These are phyloP conservation scores for Dinothrombium tinctorium DNA, from an alignment of 1,140 invertebrate species.

Conservation along the genomic window DNA sequence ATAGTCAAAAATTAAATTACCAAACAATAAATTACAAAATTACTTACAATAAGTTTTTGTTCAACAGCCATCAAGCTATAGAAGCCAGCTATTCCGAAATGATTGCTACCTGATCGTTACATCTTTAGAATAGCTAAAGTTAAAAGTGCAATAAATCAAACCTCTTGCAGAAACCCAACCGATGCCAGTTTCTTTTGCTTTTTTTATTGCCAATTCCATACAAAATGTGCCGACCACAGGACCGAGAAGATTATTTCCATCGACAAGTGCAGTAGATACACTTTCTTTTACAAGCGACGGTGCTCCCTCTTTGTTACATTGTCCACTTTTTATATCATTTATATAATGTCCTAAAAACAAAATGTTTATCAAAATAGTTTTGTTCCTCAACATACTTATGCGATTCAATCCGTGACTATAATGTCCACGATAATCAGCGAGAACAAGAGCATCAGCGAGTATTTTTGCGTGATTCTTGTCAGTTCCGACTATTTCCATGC, in stretches of 20 bases:
- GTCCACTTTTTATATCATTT: slow-evolving; percentile 24
- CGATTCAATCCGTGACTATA: slow-evolving; percentile 78
- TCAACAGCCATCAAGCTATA: slow-evolving; percentile 53
- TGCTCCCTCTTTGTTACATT: slow-evolving; percentile 25
- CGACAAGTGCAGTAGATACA: slow-evolving; percentile 51
- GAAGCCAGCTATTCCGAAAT: slow-evolving; percentile 73
- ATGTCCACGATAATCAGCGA: slow-evolving; percentile 64
- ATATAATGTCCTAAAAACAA: slow-evolving; percentile 29
- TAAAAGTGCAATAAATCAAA: too few relatives aligned
- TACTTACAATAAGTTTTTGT: slow-evolving; percentile 37
- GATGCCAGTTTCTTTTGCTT: slow-evolving; percentile 54
- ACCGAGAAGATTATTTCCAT: slow-evolving; percentile 58
- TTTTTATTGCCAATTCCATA: slow-evolving; percentile 66
- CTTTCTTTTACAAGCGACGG: slow-evolving; percentile 44
- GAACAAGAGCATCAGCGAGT: slow-evolving; percentile 49
- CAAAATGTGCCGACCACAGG: slow-evolving; percentile 68
- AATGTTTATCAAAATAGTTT: background rate
- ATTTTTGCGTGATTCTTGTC: slow-evolving; percentile 45
- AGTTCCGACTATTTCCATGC: too few relatives aligned
- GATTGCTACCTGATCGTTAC: slow-evolving; percentile 66
- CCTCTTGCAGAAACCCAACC: slow-evolving; percentile 62
- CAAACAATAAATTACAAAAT: too few relatives aligned
- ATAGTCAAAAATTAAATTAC: too few relatives aligned
- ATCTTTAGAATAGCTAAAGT: too few relatives aligned
- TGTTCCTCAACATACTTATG: slow-evolving; percentile 34